These are phyloP conservation scores for Xenopus petersii DNA, from an alignment of 2,797 vertebrate genomes.

Conservation along the genomic window DNA sequence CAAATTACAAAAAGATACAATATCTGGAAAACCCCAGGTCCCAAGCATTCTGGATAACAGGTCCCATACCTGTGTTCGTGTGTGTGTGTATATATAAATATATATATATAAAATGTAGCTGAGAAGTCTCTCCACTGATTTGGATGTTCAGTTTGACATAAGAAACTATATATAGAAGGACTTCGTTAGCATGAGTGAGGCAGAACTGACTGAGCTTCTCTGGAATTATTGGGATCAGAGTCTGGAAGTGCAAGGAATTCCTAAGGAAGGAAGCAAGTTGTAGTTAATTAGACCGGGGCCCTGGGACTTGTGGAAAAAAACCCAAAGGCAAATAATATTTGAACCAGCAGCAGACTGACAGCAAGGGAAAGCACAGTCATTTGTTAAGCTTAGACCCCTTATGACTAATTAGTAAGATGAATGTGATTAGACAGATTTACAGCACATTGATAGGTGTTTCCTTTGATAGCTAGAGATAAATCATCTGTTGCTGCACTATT, in stretches of 20 bases:
- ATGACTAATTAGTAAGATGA: not conserved
- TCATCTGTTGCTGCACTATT: no score
- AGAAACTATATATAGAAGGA: no score
- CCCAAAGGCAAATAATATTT: not conserved
- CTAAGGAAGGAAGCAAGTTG: not conserved
- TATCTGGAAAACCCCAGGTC: no score
- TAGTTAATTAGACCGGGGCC: not conserved
- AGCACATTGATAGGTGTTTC: not conserved
- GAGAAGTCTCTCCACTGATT: no score
- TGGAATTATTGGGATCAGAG: not conserved
- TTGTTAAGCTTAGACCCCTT: not conserved
- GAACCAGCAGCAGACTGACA: not conserved
- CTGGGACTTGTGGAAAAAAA: not conserved
- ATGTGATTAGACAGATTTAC: not conserved
- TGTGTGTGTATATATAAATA: no score
- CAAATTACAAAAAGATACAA: no score
- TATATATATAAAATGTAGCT: no score
- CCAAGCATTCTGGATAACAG: no score
- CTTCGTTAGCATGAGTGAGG: no score
- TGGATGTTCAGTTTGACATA: no score
- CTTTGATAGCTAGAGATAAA: no score
- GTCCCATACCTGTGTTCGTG: no score
- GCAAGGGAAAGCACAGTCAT: not conserved
- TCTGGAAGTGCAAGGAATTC: not conserved
- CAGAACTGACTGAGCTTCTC: not conserved